phyloP scores from a whole-genome alignment of 2,888 invertebrate genomes.

The Biston betularia region DNA sequence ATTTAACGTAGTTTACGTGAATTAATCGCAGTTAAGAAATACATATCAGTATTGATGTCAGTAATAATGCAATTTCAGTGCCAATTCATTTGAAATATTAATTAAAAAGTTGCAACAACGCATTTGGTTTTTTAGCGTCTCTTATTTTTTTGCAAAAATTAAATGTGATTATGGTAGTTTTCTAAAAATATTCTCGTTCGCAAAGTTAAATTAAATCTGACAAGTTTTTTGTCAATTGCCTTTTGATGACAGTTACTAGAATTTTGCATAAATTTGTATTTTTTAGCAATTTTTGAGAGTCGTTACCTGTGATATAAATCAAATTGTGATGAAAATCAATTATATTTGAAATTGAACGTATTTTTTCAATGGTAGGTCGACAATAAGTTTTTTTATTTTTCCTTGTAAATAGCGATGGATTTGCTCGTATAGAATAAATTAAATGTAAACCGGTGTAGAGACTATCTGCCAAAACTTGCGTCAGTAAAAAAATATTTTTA shows the following conservation, averaged over 20 bases:
- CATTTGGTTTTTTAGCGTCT: background rate
- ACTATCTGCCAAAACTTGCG: slow-evolving; percentile 15
- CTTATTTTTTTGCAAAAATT: background rate
- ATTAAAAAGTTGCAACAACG: too few relatives aligned
- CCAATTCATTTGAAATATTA: slow-evolving; percentile 16
- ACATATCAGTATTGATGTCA: slow-evolving; percentile 26
- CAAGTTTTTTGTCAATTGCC: too few relatives aligned
- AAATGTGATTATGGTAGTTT: background rate
- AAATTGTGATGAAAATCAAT: slow-evolving; percentile 34
- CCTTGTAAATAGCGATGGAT: slow-evolving; percentile 6
- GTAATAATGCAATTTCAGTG: slow-evolving; percentile 23
- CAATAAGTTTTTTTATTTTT: slow-evolving; percentile 21
- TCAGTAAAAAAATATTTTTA: background rate
- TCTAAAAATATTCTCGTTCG: background rate
- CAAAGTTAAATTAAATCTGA: background rate
- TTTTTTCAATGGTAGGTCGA: slow-evolving; percentile 15
- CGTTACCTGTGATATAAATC: slow-evolving; percentile 35
- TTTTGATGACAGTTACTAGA: background rate
- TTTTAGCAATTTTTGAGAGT: slow-evolving; percentile 8
- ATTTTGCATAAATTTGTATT: background rate
- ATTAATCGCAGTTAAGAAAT: background rate
- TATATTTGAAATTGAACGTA: slow-evolving; percentile 21
- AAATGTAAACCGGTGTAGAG: slow-evolving; percentile 1
- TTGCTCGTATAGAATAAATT: slow-evolving; percentile 16
- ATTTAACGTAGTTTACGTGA: slow-evolving; percentile 3